Percentiles rank a stretch among this genome's conserved stretches.
Conservation (phyloP, 2,888 invertebrate genomes). For the Digitonthophagus gazella region DNA sequence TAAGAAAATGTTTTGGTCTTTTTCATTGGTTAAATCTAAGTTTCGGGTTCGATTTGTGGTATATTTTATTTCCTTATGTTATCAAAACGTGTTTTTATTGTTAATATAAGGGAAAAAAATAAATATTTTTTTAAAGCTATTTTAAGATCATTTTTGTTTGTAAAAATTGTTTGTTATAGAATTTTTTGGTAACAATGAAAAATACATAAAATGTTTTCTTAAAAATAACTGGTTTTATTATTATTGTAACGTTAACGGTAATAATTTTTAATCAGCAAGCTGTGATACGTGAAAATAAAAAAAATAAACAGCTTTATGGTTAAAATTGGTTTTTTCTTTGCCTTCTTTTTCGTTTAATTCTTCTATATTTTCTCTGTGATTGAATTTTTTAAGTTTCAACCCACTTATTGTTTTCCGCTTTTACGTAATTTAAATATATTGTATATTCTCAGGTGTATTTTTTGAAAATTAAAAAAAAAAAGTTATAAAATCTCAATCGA, state of each 20-base stretch:
- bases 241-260: neutral
- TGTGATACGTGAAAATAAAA: neutral
- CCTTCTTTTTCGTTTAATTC: neutral
- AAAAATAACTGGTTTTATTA: neutral
- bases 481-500: neutral
- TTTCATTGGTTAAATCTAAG: no score
- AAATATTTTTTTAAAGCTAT: no score
- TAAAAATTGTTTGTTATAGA: no score
- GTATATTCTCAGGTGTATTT: neutral
- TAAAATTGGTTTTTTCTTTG: neutral
- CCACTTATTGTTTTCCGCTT: neutral
- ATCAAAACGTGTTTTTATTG: no score
- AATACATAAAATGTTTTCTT: neutral
- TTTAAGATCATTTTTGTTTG: no score
- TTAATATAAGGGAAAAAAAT: no score
- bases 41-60: no score
- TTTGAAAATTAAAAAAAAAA: neutral
- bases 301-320: slow-evolving; percentile 8
- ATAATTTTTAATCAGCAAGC: slow-evolving; percentile 14
- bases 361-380: neutral
- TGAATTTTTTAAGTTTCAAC: neutral
- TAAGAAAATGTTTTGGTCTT: no score
- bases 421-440: neutral
- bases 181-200: neutral
- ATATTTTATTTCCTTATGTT: no score